These are phyloP conservation scores for Irena cyanogastra DNA, from an alignment of 2,113 vertebrate genomes.

Conservation along the genomic window DNA sequence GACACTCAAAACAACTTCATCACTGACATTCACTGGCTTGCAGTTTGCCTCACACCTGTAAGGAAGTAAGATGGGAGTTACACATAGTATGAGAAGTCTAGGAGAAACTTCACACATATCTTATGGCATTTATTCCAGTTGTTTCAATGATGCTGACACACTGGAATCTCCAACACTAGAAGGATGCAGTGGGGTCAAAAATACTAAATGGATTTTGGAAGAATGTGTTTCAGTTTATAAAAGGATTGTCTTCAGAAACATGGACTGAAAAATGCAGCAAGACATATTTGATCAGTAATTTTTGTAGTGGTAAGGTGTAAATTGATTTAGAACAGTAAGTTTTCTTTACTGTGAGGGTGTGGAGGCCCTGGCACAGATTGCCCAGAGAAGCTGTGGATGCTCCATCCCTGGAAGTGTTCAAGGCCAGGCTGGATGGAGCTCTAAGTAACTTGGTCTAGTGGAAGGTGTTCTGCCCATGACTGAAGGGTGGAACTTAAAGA, in stretches of 20 bases:
- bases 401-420: not conserved
- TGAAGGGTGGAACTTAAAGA: not conserved
- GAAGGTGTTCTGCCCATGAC: not conserved
- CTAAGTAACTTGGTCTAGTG: not conserved
- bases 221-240: not conserved
- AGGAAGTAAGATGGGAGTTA: not conserved
- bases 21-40: slow-evolving; percentile 14
- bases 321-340: not conserved
- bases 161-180: not conserved
- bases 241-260: not conserved
- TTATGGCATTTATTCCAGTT: not conserved
- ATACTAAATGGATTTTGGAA: not conserved
- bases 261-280: not conserved
- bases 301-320: not conserved
- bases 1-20: slow-evolving; percentile 51
- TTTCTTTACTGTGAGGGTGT: not conserved
- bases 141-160: not conserved
- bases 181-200: not conserved
- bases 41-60: slow-evolving; percentile 75
- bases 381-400: not conserved
- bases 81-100: not conserved
- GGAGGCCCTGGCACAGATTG: not conserved
- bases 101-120: not conserved
- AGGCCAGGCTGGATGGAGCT: not conserved
- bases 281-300: not conserved